Percentiles rank a stretch among this genome's conserved stretches.
phyloP scores from a whole-genome alignment of 2,888 invertebrate genomes.

The Serripes groenlandicus region DNA sequence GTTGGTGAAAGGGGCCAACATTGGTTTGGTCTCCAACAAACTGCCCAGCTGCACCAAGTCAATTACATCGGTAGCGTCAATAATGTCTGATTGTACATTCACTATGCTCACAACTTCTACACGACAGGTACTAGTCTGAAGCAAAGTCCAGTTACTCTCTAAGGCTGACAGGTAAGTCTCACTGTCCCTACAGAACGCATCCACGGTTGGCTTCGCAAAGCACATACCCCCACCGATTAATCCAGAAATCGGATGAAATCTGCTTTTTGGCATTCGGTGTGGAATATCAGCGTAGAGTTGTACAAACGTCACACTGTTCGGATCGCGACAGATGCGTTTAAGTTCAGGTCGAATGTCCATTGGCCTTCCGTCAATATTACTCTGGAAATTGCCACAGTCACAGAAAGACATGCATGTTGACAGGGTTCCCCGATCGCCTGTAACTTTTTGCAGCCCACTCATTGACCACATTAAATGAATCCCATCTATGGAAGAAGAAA shows the following conservation, averaged over 20 bases:
- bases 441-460: constrained; percentile 28
- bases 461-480: constrained; percentile 51
- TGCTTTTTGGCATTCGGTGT: constrained; percentile 33
- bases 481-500: constrained; percentile 22
- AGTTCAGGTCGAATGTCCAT: constrained; percentile 34
- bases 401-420: constrained; percentile 37
- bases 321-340: constrained; percentile 17
- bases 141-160: constrained; percentile 28
- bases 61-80: constrained; percentile 26
- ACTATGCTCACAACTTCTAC: constrained; percentile 32
- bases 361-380: constrained; percentile 45
- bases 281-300: constrained; percentile 58
- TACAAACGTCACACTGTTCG: constrained; percentile 39
- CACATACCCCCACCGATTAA: constrained; percentile 36
- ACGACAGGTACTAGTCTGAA: constrained; percentile 34
- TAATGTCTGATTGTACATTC: neutral
- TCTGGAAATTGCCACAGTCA: constrained; percentile 45
- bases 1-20: constrained; percentile 37
- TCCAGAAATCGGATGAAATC: constrained; percentile 54
- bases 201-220: constrained; percentile 23
- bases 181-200: constrained; percentile 37
- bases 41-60: constrained; percentile 13
- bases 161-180: constrained; percentile 33
- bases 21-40: constrained; percentile 27
- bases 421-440: constrained; percentile 31